phyloP scores from a whole-genome alignment of 2,113 vertebrate species.

The Strigops habroptila region DNA sequence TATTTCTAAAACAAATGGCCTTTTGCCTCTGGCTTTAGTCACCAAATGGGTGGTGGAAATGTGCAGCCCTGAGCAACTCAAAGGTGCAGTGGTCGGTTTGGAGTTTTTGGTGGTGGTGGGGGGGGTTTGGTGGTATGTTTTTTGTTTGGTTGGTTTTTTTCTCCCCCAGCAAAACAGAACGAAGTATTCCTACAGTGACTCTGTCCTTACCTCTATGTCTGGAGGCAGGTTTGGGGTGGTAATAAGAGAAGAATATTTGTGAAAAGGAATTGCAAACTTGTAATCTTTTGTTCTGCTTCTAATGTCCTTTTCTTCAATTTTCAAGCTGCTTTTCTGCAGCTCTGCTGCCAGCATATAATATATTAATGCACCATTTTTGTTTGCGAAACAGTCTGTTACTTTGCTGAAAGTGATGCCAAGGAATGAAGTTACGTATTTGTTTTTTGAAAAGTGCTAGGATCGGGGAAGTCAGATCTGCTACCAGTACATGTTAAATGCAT shows the following conservation, averaged over 20 bases:
- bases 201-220: neutral
- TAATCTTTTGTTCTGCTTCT: neutral
- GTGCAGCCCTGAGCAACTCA: neutral
- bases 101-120: neutral
- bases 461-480: neutral
- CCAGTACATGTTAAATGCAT: neutral
- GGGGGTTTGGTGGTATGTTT: accelerated
- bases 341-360: neutral
- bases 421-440: neutral
- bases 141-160: neutral
- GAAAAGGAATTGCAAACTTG: neutral
- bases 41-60: neutral
- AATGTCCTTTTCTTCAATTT: neutral
- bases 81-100: neutral
- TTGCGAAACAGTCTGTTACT: neutral
- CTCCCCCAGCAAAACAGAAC: neutral
- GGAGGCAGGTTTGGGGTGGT: neutral
- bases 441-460: neutral
- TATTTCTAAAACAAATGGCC: neutral
- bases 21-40: neutral
- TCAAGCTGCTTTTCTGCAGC: neutral
- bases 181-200: neutral
- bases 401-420: neutral
- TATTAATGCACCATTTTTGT: neutral
- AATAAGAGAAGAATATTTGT: neutral